phyloP scores from a whole-genome alignment of 2,888 invertebrate genomes.

The Tachina fera region DNA sequence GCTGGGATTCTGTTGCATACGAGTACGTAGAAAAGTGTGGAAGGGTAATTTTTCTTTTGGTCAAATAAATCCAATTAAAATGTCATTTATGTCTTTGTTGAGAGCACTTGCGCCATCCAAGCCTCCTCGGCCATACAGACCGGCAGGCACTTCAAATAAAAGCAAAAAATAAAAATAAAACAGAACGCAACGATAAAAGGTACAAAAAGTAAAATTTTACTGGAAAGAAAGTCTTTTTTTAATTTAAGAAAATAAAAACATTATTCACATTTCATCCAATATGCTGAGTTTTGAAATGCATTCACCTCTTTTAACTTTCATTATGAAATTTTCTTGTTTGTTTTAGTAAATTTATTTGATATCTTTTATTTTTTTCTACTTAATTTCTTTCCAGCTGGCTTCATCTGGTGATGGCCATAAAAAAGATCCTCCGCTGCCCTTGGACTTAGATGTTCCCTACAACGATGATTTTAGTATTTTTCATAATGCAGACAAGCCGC shows the following conservation, averaged over 20 bases:
- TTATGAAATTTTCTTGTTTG: slow-evolving; percentile 24
- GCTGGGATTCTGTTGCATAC: slow-evolving; percentile 2
- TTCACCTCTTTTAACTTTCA: slow-evolving; percentile 1
- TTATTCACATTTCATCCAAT: slow-evolving; percentile 12
- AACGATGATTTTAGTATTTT: slow-evolving; percentile 86
- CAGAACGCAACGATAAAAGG: neutral
- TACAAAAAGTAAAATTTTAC: slow-evolving; percentile 18
- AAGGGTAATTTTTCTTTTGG: slow-evolving; percentile 60
- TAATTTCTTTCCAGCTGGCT: slow-evolving; percentile 70
- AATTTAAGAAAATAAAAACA: slow-evolving; percentile 22
- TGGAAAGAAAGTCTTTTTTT: slow-evolving; percentile 25
- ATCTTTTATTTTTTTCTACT: slow-evolving; percentile 11
- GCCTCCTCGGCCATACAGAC: slow-evolving; percentile 30
- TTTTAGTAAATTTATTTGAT: slow-evolving; percentile 31
- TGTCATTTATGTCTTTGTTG: slow-evolving; percentile 72
- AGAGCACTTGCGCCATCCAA: slow-evolving; percentile 60
- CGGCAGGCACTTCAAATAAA: slow-evolving; percentile 50
- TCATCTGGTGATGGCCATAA: slow-evolving; percentile 78
- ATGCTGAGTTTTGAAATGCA: neutral
- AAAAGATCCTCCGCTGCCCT: slow-evolving; percentile 86
- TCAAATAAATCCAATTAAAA: slow-evolving; percentile 73
- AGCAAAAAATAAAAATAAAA: neutral
- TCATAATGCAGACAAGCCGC: slow-evolving; percentile 73
- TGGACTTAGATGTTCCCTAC: slow-evolving; percentile 87
- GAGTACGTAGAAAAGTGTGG: slow-evolving; percentile 37